phyloP scores from a whole-genome alignment of 2,113 vertebrate species.

The Hemibagrus wyckioides region DNA sequence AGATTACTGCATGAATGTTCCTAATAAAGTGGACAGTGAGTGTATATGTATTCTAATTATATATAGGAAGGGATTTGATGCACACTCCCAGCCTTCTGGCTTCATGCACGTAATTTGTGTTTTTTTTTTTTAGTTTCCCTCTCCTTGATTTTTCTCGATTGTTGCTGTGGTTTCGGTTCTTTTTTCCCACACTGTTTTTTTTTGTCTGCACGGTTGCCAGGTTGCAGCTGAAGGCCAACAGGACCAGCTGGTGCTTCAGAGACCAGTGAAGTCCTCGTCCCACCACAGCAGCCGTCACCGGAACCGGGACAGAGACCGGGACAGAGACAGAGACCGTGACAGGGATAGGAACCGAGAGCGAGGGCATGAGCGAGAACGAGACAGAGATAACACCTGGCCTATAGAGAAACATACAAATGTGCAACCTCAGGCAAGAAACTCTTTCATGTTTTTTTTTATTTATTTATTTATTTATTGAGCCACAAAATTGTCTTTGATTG shows the following conservation, averaged over 20 bases:
- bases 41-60: not conserved
- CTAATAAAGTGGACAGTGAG: not conserved
- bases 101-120: conserved; percentile 39
- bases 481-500: not conserved
- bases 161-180: not conserved
- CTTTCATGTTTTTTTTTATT: not conserved
- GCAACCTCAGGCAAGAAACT: conserved; percentile 82
- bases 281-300: conserved; percentile 87
- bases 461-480: too few species aligned
- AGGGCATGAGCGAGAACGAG: conserved; percentile 71
- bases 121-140: conserved; percentile 5
- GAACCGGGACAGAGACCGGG: conserved; percentile 74
- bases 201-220: conserved; percentile 63
- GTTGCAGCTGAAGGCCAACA: conserved; percentile 88
- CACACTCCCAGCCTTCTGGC: conserved; percentile 44
- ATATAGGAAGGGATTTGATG: not conserved
- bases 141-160: not conserved
- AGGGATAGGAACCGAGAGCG: conserved; percentile 68
- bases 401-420: conserved; percentile 89
- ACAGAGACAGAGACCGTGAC: conserved; percentile 68
- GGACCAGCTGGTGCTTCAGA: conserved; percentile 90
- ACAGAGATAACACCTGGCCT: conserved; percentile 82
- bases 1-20: not conserved
- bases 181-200: not conserved
- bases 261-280: conserved; percentile 89